Conservation (phyloP, 2,113 vertebrate species). For the Morone saxatilis region DNA sequence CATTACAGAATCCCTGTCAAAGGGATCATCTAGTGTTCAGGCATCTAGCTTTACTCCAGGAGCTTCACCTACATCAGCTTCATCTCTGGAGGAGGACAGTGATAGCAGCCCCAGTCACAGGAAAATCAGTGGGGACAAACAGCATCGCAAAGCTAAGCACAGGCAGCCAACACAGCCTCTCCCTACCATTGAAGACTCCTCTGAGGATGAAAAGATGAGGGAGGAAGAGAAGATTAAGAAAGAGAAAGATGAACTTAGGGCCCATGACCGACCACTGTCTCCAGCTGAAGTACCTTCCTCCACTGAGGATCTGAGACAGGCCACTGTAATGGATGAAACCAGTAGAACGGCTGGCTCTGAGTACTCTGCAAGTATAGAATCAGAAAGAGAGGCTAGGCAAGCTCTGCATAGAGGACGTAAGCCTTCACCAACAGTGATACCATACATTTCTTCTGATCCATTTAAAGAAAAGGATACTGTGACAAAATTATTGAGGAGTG, state of each 20-base stretch:
- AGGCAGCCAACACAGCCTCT: conserved; percentile 90
- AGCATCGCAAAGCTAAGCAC: conserved; percentile 93
- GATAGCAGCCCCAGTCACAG: conserved; percentile 95
- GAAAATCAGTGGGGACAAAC: conserved; percentile 91
- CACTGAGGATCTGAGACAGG: conserved; percentile 89
- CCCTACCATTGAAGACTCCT: conserved; percentile 95
- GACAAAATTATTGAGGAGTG: conserved; percentile 88
- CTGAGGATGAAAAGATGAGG: conserved; percentile 92
- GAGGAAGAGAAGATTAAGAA: conserved; percentile 91
- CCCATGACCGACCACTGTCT: conserved; percentile 86
- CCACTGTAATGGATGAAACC: conserved; percentile 88
- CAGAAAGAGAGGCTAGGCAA: conserved; percentile 85
- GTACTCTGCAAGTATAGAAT: conserved; percentile 93
- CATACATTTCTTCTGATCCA: conserved; percentile 87
- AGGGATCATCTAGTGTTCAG: conserved; percentile 95
- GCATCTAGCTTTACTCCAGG: conserved; percentile 95
- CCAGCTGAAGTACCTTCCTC: conserved; percentile 89
- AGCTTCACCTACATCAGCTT: conserved; percentile 96
- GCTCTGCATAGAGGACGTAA: conserved; percentile 80
- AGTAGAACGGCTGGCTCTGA: conserved; percentile 92
- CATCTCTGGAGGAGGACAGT: conserved; percentile 97
- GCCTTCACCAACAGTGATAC: conserved; percentile 86
- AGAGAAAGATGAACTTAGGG: conserved; percentile 89
- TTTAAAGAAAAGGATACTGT: conserved; percentile 78
- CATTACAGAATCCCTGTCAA: conserved; percentile 94